Percentiles rank a stretch among this genome's conserved stretches.
Evolutionary conservation across 2,888 invertebrate genomes (phyloP).

Genomic region (Synergus japonicus): DNA sequence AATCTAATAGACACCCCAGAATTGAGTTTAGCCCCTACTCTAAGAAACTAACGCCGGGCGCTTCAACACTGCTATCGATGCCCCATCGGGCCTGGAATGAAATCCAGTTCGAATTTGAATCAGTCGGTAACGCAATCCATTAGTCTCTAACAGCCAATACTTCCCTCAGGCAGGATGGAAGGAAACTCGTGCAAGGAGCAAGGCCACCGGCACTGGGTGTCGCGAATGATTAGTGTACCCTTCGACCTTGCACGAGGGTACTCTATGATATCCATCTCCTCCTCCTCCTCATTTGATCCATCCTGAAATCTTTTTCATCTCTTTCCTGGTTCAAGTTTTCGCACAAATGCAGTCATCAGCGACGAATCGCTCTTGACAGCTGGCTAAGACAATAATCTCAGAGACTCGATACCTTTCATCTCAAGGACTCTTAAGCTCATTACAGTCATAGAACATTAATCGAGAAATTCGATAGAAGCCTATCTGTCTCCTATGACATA

Average conservation of each 20-base stretch:
- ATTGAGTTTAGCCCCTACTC: conserved; percentile 71
- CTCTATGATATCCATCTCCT: conserved; percentile 53
- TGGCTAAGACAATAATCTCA: conserved; percentile 62
- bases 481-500: background rate
- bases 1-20: conserved; percentile 74
- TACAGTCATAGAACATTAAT: conserved; percentile 8
- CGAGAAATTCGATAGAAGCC: background rate
- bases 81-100: conserved; percentile 68
- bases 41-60: conserved; percentile 62
- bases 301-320: conserved; percentile 66
- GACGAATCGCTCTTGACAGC: conserved; percentile 59
- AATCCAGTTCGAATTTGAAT: conserved; percentile 77
- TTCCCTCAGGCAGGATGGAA: conserved; percentile 59
- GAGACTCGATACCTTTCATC: conserved; percentile 44
- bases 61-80: conserved; percentile 64
- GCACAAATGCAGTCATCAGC: conserved; percentile 50
- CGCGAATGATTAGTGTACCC: conserved; percentile 66
- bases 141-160: conserved; percentile 76
- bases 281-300: conserved; percentile 50
- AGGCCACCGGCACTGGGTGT: conserved; percentile 56
- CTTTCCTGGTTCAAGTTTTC: conserved; percentile 44
- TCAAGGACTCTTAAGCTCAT: conserved; percentile 46
- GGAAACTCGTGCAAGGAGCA: conserved; percentile 50
- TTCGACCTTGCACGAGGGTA: conserved; percentile 40
- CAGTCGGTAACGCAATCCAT: conserved; percentile 76